Conservation (phyloP, 2,888 invertebrate species). For the Thecophora atra region DNA sequence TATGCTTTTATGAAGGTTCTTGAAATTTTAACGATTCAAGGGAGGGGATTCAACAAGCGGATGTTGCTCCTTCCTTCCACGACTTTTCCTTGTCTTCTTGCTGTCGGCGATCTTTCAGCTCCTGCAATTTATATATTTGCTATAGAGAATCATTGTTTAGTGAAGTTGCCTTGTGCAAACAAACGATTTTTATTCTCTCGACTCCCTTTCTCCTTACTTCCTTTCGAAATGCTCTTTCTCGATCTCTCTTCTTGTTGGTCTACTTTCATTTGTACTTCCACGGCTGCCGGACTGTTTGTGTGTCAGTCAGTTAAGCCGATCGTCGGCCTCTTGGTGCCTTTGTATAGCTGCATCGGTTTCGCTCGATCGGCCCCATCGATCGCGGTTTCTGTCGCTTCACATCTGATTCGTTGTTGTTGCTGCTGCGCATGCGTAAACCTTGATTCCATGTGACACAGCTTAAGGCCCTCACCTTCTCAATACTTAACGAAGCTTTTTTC, state of each 20-base stretch:
- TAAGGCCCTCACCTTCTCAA: background rate
- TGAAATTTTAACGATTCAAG: background rate
- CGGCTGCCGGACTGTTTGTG: background rate
- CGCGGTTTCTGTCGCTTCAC: no score
- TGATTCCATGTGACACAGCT: background rate
- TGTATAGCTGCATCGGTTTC: no score
- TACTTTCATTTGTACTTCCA: background rate
- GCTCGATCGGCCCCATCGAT: no score
- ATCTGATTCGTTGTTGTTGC: no score
- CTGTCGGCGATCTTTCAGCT: no score
- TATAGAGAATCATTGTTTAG: background rate
- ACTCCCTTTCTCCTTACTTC: background rate
- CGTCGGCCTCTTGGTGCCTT: background rate
- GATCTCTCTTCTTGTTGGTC: background rate
- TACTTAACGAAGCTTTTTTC: background rate
- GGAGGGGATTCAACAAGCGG: background rate
- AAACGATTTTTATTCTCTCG: no score
- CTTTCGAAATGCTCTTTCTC: background rate
- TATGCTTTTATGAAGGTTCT: slow-evolving; percentile 12
- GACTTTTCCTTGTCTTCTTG: no score
- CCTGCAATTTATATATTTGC: no score
- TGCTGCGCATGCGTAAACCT: background rate
- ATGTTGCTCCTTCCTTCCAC: no score
- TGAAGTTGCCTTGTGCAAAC: background rate
- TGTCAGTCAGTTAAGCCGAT: background rate